Conservation (phyloP, 2,113 vertebrate species). For the Myiagra hebetior region DNA sequence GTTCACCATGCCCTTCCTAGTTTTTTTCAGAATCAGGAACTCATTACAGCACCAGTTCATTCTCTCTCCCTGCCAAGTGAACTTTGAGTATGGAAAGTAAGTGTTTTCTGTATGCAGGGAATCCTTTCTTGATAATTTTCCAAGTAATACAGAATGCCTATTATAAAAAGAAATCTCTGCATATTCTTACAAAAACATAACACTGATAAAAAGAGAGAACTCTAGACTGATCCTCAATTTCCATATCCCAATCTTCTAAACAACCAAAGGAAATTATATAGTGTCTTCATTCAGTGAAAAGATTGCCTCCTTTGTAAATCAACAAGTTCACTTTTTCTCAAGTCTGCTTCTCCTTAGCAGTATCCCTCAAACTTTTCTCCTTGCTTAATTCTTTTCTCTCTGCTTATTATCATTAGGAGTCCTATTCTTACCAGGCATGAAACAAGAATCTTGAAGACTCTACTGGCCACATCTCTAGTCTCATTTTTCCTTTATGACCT, state of each 20-base stretch:
- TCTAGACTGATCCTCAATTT: not conserved
- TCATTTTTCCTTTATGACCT: not conserved
- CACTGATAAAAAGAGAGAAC: not conserved
- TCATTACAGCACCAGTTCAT: not conserved
- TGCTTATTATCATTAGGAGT: not conserved
- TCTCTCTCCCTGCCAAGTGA: not conserved
- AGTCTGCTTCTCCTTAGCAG: not conserved
- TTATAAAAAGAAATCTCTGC: not conserved
- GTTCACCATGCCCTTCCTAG: not conserved
- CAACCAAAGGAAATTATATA: not conserved
- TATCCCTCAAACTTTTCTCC: not conserved
- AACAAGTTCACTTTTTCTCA: not conserved
- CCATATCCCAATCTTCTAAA: not conserved
- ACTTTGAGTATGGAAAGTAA: not conserved
- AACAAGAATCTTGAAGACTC: not conserved
- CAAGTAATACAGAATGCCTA: not conserved
- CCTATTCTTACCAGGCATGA: not conserved
- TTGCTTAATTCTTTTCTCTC: not conserved
- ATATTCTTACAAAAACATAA: not conserved
- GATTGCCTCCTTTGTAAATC: not conserved
- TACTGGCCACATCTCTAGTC: not conserved
- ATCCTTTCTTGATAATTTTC: not conserved
- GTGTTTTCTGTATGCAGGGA: not conserved
- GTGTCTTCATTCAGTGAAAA: not conserved
- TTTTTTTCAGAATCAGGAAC: not conserved